These are phyloP conservation scores for Apodemus speciosus DNA, from an alignment of 2,113 vertebrate genomes.

Conservation along the genomic window DNA sequence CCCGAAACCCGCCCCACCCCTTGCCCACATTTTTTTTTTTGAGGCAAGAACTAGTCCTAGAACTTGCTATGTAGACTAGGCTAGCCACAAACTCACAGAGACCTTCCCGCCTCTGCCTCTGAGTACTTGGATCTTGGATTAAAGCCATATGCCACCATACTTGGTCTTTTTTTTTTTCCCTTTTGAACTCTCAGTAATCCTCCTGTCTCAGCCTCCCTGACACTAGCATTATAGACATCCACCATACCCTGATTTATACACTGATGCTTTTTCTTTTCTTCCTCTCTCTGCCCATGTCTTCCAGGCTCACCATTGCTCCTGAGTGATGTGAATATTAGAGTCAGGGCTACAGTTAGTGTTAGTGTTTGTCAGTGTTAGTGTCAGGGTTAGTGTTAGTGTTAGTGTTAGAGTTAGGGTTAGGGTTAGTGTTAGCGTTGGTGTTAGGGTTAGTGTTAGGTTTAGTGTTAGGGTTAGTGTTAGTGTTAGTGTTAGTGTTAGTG, in stretches of 20 bases:
- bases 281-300: background rate
- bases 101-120: background rate
- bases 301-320: background rate
- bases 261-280: background rate
- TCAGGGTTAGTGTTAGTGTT: too few relatives aligned
- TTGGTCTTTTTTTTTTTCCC: background rate
- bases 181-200: background rate
- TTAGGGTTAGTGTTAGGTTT: too few relatives aligned
- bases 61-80: background rate
- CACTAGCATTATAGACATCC: background rate
- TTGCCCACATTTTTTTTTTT: background rate
- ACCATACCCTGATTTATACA: background rate
- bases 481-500: too few relatives aligned
- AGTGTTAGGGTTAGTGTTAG: too few relatives aligned
- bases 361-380: too few relatives aligned
- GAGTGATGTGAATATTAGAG: background rate
- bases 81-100: background rate
- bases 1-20: fast-evolving
- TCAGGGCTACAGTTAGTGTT: background rate
- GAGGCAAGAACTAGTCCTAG: background rate
- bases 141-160: background rate
- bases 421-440: too few relatives aligned
- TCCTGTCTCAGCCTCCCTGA: background rate
- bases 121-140: background rate
- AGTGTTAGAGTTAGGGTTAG: too few relatives aligned